phyloP scores from a whole-genome alignment of 2,113 vertebrate genomes.

The Platysternon megacephalum region DNA sequence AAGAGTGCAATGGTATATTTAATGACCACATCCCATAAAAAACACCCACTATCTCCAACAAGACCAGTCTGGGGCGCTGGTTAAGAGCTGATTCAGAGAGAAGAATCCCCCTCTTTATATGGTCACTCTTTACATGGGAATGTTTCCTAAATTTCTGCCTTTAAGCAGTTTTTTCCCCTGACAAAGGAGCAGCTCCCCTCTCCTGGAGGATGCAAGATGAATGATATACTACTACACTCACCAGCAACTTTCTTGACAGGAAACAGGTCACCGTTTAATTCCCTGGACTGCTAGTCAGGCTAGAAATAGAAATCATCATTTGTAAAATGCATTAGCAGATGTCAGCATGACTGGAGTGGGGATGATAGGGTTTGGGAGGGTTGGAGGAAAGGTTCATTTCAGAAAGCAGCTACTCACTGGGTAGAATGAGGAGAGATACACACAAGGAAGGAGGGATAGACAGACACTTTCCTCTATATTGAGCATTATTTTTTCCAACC shows the following conservation, averaged over 20 bases:
- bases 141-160: neutral
- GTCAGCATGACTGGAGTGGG: neutral
- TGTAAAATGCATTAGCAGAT: neutral
- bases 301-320: constrained; percentile 28
- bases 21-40: neutral
- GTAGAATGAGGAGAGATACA: neutral
- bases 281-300: neutral
- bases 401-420: neutral
- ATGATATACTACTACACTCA: neutral
- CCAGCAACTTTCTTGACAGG: neutral
- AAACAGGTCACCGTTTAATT: neutral
- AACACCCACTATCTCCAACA: neutral
- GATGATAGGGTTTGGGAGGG: neutral
- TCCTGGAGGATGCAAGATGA: fast-evolving
- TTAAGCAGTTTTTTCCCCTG: neutral
- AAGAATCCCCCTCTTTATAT: constrained; percentile 45
- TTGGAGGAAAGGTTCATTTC: neutral
- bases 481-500: neutral
- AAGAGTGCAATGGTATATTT: neutral
- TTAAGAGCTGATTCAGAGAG: neutral
- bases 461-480: neutral
- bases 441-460: neutral
- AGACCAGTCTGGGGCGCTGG: neutral
- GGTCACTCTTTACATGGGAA: neutral
- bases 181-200: neutral